Conservation (phyloP, 2,797 vertebrate species). For the Hydrophis major region DNA sequence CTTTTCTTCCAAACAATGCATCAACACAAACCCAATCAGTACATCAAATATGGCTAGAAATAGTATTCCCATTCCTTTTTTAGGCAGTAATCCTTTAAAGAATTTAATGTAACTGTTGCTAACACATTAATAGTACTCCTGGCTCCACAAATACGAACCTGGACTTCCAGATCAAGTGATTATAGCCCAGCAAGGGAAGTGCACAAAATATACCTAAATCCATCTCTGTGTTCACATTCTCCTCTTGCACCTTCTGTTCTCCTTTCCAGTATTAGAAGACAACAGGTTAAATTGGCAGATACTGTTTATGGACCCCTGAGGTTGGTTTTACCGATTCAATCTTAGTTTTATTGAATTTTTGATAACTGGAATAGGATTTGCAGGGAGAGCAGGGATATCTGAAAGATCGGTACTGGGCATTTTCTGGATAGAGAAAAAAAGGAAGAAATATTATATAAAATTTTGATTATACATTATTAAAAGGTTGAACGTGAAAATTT, state of each 20-base stretch:
- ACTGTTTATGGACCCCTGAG: slow-evolving; percentile 82
- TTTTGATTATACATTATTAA: slow-evolving; percentile 22
- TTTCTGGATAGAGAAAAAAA: slow-evolving; percentile 71
- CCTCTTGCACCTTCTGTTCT: slow-evolving; percentile 80
- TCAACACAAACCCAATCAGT: slow-evolving; percentile 72
- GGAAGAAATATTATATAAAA: slow-evolving; percentile 43
- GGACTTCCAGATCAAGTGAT: slow-evolving; percentile 75
- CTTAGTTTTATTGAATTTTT: slow-evolving; percentile 88
- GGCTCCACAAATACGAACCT: slow-evolving; percentile 77
- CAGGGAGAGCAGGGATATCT: slow-evolving; percentile 77
- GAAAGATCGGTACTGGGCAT: slow-evolving; percentile 78
- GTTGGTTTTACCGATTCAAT: slow-evolving; percentile 82
- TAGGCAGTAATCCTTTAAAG: slow-evolving; percentile 78
- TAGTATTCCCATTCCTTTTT: slow-evolving; percentile 63
- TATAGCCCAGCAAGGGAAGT: slow-evolving; percentile 76
- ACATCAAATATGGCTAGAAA: slow-evolving; percentile 78
- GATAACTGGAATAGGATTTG: slow-evolving; percentile 79
- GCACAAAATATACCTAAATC: slow-evolving; percentile 77
- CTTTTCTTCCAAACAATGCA: slow-evolving; percentile 70
- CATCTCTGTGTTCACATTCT: slow-evolving; percentile 71
- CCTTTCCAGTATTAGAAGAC: slow-evolving; percentile 76
- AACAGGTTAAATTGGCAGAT: slow-evolving; percentile 78
- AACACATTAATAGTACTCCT: slow-evolving; percentile 80
- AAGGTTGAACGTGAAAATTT: neutral
- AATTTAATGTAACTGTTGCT: slow-evolving; percentile 78